Evolutionary conservation across 2,797 vertebrate genomes (phyloP).

Genomic region (Xyrichtys novacula): DNA sequence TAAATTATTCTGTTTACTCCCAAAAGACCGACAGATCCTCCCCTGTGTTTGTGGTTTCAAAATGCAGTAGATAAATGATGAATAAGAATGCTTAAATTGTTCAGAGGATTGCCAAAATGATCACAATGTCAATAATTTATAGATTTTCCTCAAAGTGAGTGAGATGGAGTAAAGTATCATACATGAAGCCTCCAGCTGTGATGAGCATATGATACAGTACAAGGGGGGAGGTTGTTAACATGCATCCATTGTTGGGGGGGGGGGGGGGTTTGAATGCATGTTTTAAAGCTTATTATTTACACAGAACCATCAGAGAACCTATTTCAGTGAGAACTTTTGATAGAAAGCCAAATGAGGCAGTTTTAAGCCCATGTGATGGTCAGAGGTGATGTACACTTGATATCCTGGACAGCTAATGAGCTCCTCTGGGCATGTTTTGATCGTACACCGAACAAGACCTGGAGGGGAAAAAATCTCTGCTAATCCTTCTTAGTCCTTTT

Average conservation of each 20-base stretch:
- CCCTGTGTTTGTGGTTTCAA: conserved; percentile 48
- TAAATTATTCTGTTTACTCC: conserved; percentile 69
- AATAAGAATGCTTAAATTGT: conserved; percentile 66
- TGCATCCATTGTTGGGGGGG: too few relatives aligned
- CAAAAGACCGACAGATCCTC: conserved; percentile 40
- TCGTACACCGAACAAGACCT: conserved; percentile 44
- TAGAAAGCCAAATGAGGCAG: conserved; percentile 48
- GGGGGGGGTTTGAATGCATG: background rate
- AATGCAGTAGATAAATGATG: conserved; percentile 60
- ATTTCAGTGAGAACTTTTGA: conserved; percentile 39
- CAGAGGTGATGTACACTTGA: conserved; percentile 57
- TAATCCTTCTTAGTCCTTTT: conserved; percentile 45
- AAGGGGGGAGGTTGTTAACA: too few relatives aligned
- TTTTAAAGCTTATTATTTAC: conserved; percentile 37
- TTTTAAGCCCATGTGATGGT: conserved; percentile 55
- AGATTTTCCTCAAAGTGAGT: conserved; percentile 47
- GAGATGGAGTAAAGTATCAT: conserved; percentile 32
- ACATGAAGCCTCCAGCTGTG: conserved; percentile 15
- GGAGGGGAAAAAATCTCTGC: conserved; percentile 20
- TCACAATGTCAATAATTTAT: conserved; percentile 66
- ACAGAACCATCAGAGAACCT: conserved; percentile 32
- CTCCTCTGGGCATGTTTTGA: conserved; percentile 70
- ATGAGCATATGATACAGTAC: background rate
- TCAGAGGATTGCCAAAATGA: conserved; percentile 59
- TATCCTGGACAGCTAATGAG: conserved; percentile 69